Evolutionary conservation across 2,888 invertebrate genomes (phyloP).

Genomic region (Saturnia pavonia): DNA sequence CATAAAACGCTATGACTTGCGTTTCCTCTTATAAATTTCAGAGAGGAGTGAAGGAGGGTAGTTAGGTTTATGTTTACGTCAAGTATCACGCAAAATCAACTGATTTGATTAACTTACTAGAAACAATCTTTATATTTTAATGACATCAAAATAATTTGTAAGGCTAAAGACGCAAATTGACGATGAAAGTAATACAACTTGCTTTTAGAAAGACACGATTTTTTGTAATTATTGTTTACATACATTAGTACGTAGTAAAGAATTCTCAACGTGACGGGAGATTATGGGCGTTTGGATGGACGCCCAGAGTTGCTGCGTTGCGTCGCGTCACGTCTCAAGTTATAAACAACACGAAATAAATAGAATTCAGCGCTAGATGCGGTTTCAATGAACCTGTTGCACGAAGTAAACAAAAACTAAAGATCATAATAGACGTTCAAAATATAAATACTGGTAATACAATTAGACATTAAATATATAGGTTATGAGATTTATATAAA

Average conservation of each 20-base stretch:
- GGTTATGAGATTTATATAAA: neutral
- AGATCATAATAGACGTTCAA: neutral
- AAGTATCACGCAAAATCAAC: neutral
- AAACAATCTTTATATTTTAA: neutral
- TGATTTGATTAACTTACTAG: neutral
- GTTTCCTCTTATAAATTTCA: neutral
- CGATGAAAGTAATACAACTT: neutral
- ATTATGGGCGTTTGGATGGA: slow-evolving; percentile 54
- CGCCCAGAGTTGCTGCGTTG: slow-evolving; percentile 53
- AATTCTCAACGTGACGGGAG: slow-evolving; percentile 27
- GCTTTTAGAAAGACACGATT: too few relatives aligned
- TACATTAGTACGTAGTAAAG: slow-evolving; percentile 17
- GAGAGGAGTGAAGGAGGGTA: neutral
- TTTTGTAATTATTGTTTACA: slow-evolving; percentile 1
- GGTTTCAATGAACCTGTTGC: slow-evolving; percentile 38
- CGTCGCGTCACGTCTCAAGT: slow-evolving; percentile 47
- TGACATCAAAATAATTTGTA: neutral
- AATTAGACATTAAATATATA: neutral
- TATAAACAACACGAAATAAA: slow-evolving; percentile 49
- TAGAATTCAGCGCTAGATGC: slow-evolving; percentile 19
- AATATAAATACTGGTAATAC: too few relatives aligned
- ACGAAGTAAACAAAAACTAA: slow-evolving; percentile 21
- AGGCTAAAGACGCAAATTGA: neutral
- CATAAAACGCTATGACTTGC: neutral
- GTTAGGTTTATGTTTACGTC: neutral